These are phyloP conservation scores for Todus mexicanus DNA, from an alignment of 2,797 vertebrate species.

Conservation along the genomic window DNA sequence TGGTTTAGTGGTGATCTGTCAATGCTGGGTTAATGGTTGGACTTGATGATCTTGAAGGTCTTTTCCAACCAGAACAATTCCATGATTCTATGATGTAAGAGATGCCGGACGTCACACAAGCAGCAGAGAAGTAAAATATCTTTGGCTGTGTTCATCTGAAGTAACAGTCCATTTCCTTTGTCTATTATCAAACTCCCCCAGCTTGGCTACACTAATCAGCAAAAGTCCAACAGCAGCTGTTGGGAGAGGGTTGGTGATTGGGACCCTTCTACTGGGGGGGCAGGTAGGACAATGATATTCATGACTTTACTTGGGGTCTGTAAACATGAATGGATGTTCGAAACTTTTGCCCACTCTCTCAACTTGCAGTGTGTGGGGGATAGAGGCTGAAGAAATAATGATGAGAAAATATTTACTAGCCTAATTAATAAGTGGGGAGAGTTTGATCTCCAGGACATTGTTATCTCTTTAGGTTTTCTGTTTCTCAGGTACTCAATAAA, in stretches of 20 bases:
- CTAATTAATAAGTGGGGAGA: neutral
- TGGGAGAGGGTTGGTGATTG: neutral
- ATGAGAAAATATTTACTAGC: neutral
- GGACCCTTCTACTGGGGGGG: neutral
- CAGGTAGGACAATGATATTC: neutral
- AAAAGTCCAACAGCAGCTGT: neutral
- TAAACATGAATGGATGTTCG: neutral
- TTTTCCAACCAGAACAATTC: no score
- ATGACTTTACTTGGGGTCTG: neutral
- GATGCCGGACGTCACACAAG: neutral
- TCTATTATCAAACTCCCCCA: fast-evolving
- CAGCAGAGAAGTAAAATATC: neutral
- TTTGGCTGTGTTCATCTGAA: neutral
- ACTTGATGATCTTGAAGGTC: no score
- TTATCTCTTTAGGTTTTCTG: slow-evolving; percentile 29
- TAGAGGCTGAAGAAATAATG: neutral
- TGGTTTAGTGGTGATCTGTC: no score
- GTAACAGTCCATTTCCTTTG: neutral
- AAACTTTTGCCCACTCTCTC: neutral
- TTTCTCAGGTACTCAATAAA: slow-evolving; percentile 54
- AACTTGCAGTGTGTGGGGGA: fast-evolving
- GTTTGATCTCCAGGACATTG: slow-evolving; percentile 14
- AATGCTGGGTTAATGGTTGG: no score
- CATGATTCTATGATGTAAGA: neutral
- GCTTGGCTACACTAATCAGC: neutral